phyloP scores from a whole-genome alignment of 1,140 invertebrate genomes.

The Lordiphosa mommai region DNA sequence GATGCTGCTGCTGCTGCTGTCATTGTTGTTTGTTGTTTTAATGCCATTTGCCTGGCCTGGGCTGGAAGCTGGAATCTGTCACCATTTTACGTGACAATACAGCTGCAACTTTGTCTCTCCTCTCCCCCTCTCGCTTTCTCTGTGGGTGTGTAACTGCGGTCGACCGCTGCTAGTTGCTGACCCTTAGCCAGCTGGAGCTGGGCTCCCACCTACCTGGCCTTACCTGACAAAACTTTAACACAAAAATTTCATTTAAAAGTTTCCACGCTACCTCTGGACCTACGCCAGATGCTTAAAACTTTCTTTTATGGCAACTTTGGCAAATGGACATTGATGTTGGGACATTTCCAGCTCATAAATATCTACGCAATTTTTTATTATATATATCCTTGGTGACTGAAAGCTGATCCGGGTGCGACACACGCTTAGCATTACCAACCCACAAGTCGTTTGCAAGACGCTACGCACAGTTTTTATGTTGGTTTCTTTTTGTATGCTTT shows the following conservation, averaged over 20 bases:
- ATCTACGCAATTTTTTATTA: conserved; percentile 42
- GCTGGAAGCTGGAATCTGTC: conserved; percentile 63
- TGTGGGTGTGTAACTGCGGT: conserved; percentile 37
- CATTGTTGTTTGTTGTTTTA: conserved; percentile 67
- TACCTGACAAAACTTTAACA: conserved; percentile 73
- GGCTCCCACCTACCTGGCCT: conserved; percentile 26
- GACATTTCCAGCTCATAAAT: conserved; percentile 53
- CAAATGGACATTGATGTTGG: conserved; percentile 71
- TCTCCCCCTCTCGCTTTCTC: neutral
- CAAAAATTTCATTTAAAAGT: conserved; percentile 77
- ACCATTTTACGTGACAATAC: conserved; percentile 74
- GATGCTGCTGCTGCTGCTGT: conserved; percentile 10
- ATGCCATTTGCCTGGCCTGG: conserved; percentile 63
- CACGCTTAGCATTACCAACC: conserved; percentile 59
- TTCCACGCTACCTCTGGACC: conserved; percentile 40
- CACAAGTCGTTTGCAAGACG: too few species aligned
- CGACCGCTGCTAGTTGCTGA: conserved; percentile 41
- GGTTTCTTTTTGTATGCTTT: too few species aligned
- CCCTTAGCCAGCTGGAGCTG: conserved; percentile 58
- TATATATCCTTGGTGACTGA: conserved; percentile 2
- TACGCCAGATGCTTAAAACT: conserved; percentile 61
- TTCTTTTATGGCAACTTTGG: conserved; percentile 66
- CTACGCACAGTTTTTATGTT: too few species aligned
- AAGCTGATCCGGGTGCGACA: conserved; percentile 17
- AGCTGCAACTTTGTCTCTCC: conserved; percentile 42